These are phyloP conservation scores for Protobothrops flavoviridis DNA, from an alignment of 2,113 vertebrate species.

Conservation along the genomic window DNA sequence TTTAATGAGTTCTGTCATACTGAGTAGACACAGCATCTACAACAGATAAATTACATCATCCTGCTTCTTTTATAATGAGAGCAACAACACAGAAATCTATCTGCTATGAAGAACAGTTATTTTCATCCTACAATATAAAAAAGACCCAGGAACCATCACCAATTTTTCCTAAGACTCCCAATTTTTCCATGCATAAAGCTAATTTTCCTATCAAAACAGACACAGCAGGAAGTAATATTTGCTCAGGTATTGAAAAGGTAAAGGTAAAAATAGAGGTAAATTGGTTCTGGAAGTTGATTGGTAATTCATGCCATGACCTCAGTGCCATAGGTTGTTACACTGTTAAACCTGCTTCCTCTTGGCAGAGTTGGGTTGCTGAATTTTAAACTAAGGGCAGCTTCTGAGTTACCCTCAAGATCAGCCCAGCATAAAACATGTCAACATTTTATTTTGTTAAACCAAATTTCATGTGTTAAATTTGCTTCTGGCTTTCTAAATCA, in stretches of 20 bases:
- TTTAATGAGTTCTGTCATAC: constrained; percentile 22
- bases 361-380: background rate
- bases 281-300: background rate
- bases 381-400: background rate
- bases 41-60: background rate
- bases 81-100: background rate
- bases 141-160: background rate
- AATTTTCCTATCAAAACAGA: background rate
- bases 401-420: background rate
- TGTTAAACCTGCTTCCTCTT: background rate
- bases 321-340: background rate
- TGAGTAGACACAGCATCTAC: background rate
- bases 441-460: background rate
- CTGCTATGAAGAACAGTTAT: background rate
- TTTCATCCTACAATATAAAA: background rate
- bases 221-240: background rate
- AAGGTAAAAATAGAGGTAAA: background rate
- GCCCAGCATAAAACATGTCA: background rate
- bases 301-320: background rate
- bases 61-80: background rate
- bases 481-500: background rate
- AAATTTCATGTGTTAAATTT: background rate
- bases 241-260: background rate
- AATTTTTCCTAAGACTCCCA: background rate
- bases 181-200: background rate